Conservation (phyloP, 2,113 vertebrate genomes). For the Tenrec ecaudatus region DNA sequence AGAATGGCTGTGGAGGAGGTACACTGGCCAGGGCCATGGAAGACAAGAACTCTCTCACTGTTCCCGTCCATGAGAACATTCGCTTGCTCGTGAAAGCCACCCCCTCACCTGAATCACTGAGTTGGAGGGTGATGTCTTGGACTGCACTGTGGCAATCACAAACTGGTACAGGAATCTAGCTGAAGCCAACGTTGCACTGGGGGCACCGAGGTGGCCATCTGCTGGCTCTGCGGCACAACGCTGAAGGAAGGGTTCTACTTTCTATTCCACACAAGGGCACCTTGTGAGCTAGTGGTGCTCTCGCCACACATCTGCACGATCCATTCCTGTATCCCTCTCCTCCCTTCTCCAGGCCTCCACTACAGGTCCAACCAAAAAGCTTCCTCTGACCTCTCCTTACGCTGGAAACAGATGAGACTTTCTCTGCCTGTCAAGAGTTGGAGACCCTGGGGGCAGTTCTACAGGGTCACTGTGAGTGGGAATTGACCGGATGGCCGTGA, state of each 20-base stretch:
- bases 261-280: background rate
- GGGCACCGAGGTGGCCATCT: background rate
- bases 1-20: background rate
- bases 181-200: no score
- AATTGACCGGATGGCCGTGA: no score
- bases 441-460: no score
- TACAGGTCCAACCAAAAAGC: background rate
- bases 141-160: background rate
- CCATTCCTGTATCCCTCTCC: background rate
- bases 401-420: background rate
- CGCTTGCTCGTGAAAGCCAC: no score
- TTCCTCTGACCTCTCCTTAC: background rate
- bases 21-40: background rate
- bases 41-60: background rate
- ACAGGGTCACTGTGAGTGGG: no score
- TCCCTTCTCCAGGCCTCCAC: background rate
- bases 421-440: no score
- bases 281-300: no score
- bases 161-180: no score
- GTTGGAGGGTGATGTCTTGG: background rate
- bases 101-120: background rate
- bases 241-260: background rate
- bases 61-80: background rate
- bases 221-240: fast-evolving
- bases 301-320: background rate